These are phyloP conservation scores for Oxycera nigricornis DNA, from an alignment of 2,888 invertebrate species.

Conservation along the genomic window DNA sequence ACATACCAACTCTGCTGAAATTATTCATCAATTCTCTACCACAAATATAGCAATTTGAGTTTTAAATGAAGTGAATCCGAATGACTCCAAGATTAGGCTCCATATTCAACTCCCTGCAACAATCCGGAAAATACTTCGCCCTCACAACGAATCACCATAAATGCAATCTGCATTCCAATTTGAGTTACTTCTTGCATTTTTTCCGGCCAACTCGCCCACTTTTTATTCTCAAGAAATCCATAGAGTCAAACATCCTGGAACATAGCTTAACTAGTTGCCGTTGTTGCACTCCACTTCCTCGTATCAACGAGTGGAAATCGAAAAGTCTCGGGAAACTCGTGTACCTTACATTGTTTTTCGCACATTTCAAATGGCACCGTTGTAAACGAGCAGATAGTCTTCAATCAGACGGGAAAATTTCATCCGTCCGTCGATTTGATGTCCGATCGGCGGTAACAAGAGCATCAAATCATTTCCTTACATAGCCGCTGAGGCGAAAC, in stretches of 20 bases:
- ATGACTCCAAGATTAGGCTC: too few relatives aligned
- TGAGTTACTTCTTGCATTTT: not conserved
- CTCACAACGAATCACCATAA: conserved; percentile 17
- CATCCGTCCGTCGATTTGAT: not conserved
- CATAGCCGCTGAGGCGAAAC: conserved; percentile 18
- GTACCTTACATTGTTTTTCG: conserved; percentile 27
- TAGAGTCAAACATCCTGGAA: not conserved
- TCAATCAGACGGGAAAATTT: not conserved
- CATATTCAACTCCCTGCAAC: too few relatives aligned
- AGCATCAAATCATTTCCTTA: conserved; percentile 39
- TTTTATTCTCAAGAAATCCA: not conserved
- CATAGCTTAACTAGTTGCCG: not conserved
- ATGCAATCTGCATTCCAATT: conserved; percentile 26
- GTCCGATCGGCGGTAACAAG: conserved; percentile 7
- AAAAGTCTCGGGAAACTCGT: conserved; percentile 6
- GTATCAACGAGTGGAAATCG: not conserved
- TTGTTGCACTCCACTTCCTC: not conserved
- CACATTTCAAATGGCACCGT: conserved; percentile 19
- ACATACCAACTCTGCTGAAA: too few relatives aligned
- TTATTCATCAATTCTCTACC: too few relatives aligned
- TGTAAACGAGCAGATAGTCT: not conserved
- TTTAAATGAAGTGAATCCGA: too few relatives aligned
- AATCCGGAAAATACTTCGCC: not conserved
- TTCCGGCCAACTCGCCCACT: conserved; percentile 2
- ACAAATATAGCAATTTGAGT: too few relatives aligned